Evolutionary conservation across 2,888 invertebrate genomes (phyloP).

Genomic region (Pseudococcus viburni): DNA sequence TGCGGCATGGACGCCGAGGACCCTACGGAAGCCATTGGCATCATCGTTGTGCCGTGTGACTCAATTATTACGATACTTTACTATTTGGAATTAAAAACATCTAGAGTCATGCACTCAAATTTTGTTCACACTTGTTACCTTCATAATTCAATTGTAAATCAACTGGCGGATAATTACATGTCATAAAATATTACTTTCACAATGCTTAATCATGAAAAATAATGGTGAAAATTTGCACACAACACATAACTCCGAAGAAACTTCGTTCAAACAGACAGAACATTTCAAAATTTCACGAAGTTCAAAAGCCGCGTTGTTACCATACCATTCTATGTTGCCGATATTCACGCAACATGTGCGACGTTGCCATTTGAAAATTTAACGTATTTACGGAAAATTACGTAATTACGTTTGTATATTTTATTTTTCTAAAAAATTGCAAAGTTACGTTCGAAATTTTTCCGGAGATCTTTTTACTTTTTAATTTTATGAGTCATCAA

Average conservation of each 20-base stretch:
- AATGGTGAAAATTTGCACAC: background rate
- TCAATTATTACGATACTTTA: background rate
- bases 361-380: background rate
- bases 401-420: background rate
- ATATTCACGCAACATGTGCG: background rate
- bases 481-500: background rate
- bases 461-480: background rate
- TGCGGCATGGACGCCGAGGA: slow-evolving; percentile 29
- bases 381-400: too few relatives aligned
- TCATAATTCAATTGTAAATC: slow-evolving; percentile 30
- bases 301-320: background rate
- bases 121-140: background rate
- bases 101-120: slow-evolving; percentile 17
- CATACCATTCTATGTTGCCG: background rate
- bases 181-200: background rate
- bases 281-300: background rate
- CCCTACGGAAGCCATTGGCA: slow-evolving; percentile 41
- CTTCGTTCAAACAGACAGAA: background rate
- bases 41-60: slow-evolving; percentile 12
- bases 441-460: background rate
- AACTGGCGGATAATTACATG: background rate
- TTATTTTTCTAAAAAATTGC: background rate
- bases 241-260: background rate
- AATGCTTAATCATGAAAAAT: slow-evolving; percentile 10
- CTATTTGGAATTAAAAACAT: background rate